Conservation (phyloP, 2,797 vertebrate genomes). For the Galaxias olidus region DNA sequence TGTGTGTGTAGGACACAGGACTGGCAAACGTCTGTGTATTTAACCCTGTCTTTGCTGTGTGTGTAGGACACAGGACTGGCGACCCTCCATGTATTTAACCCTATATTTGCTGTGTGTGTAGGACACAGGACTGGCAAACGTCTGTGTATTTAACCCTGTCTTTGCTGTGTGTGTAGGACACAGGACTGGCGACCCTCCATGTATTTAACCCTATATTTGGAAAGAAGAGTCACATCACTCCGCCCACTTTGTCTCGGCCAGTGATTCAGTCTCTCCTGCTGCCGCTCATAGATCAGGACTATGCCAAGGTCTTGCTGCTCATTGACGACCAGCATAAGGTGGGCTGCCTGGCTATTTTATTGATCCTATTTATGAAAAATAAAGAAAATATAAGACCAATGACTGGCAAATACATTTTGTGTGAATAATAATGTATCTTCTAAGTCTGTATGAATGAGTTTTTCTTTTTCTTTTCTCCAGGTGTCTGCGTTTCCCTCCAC, state of each 20-base stretch:
- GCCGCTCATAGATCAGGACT: slow-evolving; percentile 96
- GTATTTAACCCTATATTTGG: slow-evolving; percentile 98
- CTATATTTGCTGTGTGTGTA: background rate
- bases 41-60: no score
- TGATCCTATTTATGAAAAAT: background rate
- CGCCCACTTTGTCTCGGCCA: slow-evolving; percentile 84
- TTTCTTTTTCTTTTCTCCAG: slow-evolving; percentile 59
- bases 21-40: no score
- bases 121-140: background rate
- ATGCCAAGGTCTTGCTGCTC: slow-evolving; percentile 91
- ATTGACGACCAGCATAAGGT: slow-evolving; percentile 96
- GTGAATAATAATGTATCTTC: no score
- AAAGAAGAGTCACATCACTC: slow-evolving; percentile 88
- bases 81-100: no score
- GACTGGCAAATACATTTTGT: background rate
- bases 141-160: background rate
- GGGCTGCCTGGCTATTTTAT: slow-evolving; percentile 10
- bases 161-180: slow-evolving; percentile 73
- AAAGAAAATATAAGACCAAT: background rate
- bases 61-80: background rate
- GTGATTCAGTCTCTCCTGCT: slow-evolving; percentile 91
- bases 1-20: background rate
- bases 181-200: slow-evolving; percentile 84
- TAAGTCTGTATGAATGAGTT: no score
- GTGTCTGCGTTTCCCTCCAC: slow-evolving; percentile 92